These are phyloP conservation scores for Podarcis siculus DNA, from an alignment of 2,797 vertebrate genomes.

Conservation along the genomic window DNA sequence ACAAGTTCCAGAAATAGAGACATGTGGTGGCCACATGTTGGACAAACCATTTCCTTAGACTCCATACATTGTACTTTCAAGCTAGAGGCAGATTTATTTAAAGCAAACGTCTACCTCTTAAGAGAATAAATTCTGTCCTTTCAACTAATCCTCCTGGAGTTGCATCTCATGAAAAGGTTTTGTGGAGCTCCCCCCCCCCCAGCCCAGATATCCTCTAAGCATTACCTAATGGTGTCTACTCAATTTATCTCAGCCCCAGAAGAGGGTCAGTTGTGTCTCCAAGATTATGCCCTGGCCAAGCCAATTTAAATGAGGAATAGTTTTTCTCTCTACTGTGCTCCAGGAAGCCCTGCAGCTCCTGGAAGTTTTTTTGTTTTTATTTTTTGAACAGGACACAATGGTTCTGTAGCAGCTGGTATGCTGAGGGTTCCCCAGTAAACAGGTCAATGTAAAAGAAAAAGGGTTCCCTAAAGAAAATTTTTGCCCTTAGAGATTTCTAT, in stretches of 20 bases:
- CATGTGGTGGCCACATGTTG: constrained; percentile 71
- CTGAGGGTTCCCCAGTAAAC: neutral
- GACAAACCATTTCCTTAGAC: constrained; percentile 33
- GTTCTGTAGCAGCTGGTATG: neutral
- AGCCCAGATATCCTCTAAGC: neutral
- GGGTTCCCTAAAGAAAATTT: neutral
- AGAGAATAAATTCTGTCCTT: constrained; percentile 29
- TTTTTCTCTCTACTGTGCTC: neutral
- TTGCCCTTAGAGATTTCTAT: neutral
- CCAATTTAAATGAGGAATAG: neutral
- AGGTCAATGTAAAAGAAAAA: too few relatives aligned
- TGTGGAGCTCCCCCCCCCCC: neutral
- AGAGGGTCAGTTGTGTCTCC: neutral
- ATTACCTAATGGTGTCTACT: neutral
- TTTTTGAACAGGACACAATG: neutral
- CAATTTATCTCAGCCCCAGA: neutral
- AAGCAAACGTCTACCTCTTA: constrained; percentile 9
- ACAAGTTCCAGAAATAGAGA: constrained; percentile 48
- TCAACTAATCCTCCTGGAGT: constrained; percentile 12
- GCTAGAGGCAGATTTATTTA: constrained; percentile 33
- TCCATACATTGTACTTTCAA: constrained; percentile 20
- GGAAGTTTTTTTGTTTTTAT: neutral
- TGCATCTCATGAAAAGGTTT: neutral
- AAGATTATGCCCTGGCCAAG: neutral
- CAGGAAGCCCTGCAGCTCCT: neutral